These are phyloP conservation scores for Forbesichthys agassizii DNA, from an alignment of 2,113 vertebrate genomes.

Conservation along the genomic window DNA sequence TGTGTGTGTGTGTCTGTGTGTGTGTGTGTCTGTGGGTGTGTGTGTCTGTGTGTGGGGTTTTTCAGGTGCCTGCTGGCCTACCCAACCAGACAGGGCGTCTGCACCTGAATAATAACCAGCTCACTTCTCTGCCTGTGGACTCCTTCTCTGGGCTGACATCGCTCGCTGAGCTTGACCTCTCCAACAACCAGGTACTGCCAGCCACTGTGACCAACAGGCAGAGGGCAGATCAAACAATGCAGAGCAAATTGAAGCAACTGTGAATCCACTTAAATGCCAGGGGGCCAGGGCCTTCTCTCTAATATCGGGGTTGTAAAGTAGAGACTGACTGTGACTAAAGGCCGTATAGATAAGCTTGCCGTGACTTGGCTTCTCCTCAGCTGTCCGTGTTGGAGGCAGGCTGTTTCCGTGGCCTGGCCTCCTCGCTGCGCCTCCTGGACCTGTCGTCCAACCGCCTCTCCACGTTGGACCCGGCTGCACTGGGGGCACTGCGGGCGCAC, in stretches of 20 bases:
- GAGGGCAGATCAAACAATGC: not conserved
- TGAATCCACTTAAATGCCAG: not conserved
- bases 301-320: too few species aligned
- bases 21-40: not conserved
- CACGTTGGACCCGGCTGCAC: slow-evolving; percentile 75
- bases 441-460: slow-evolving; percentile 52
- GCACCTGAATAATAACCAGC: slow-evolving; percentile 84
- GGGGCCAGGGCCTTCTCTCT: too few species aligned
- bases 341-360: too few species aligned
- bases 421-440: slow-evolving; percentile 51
- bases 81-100: slow-evolving; percentile 83
- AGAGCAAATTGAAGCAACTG: not conserved
- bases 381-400: slow-evolving; percentile 44
- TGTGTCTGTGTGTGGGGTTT: not conserved
- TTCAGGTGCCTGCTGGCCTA: slow-evolving; percentile 40
- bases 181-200: slow-evolving; percentile 47
- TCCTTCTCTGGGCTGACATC: slow-evolving; percentile 78
- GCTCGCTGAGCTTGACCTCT: slow-evolving; percentile 52
- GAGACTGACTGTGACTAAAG: too few species aligned
- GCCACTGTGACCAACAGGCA: not conserved
- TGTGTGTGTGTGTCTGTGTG: not conserved
- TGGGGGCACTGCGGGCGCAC: slow-evolving; percentile 75
- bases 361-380: slow-evolving; percentile 3
- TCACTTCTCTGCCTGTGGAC: slow-evolving; percentile 76
- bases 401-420: slow-evolving; percentile 44